These are phyloP conservation scores for Syrmaticus mikado DNA, from an alignment of 2,113 vertebrate species.

Conservation along the genomic window DNA sequence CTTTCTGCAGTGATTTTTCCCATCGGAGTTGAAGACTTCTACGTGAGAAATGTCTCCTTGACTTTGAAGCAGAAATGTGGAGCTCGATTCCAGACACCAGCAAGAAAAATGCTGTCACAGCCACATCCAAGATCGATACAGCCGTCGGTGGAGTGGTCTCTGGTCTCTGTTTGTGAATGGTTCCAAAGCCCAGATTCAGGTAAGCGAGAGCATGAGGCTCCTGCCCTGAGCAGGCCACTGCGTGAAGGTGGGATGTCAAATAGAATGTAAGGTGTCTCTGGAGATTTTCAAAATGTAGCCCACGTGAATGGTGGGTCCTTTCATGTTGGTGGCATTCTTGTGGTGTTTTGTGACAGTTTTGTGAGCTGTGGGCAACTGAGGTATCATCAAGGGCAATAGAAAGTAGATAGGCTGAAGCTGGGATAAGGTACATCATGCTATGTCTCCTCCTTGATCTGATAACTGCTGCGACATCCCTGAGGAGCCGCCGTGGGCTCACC, in stretches of 20 bases:
- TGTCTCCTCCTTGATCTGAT: not conserved
- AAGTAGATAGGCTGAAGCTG: not conserved
- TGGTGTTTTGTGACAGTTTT: not conserved
- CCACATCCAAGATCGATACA: fast-evolving
- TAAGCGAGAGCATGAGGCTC: not conserved
- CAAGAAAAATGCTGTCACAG: not conserved
- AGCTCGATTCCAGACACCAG: not conserved
- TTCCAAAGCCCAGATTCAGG: not conserved
- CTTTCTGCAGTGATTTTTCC: not conserved
- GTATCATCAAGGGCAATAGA: not conserved
- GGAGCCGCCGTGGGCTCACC: not conserved
- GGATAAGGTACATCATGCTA: not conserved
- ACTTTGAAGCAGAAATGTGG: not conserved
- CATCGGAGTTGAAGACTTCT: not conserved
- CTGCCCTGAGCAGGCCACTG: not conserved
- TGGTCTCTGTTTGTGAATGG: not conserved
- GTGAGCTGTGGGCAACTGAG: not conserved
- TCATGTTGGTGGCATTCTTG: not conserved
- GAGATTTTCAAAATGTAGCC: not conserved
- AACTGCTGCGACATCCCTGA: not conserved
- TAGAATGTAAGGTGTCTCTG: not conserved
- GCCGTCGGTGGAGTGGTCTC: not conserved
- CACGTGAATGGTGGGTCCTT: not conserved
- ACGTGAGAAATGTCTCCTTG: not conserved
- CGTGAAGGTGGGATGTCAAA: not conserved